These are phyloP conservation scores for Eupsilia transversa DNA, from an alignment of 2,888 invertebrate species.

Conservation along the genomic window DNA sequence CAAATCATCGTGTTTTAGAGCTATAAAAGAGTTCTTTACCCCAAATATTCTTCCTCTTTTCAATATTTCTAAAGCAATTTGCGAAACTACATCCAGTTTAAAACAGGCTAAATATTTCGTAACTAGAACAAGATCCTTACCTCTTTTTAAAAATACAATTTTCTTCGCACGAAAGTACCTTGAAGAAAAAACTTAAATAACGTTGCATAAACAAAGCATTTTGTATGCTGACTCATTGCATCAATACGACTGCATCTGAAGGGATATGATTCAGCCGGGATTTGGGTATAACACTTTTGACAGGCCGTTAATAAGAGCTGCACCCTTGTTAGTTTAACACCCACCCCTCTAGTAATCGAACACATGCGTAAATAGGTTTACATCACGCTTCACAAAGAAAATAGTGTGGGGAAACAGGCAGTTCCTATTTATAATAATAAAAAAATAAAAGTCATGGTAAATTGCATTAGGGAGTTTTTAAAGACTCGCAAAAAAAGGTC, in stretches of 20 bases:
- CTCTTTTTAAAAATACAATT: conserved; percentile 16
- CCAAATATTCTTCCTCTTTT: not conserved
- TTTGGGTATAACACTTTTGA: conserved; percentile 84
- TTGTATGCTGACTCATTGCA: conserved; percentile 60
- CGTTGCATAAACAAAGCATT: conserved; percentile 26
- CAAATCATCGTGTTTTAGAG: not conserved
- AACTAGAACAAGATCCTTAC: not conserved
- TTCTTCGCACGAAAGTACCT: not conserved
- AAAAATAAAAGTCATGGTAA: conserved; percentile 41
- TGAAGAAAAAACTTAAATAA: conserved; percentile 29
- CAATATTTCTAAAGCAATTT: not conserved
- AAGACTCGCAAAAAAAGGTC: conserved; percentile 8
- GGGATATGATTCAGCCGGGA: conserved; percentile 81
- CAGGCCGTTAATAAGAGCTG: conserved; percentile 87
- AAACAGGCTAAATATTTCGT: not conserved
- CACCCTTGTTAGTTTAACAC: conserved; percentile 88
- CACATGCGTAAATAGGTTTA: conserved; percentile 78
- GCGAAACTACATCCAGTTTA: not conserved
- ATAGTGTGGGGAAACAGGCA: conserved; percentile 52
- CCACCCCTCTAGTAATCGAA: conserved; percentile 80
- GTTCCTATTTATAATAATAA: conserved; percentile 40
- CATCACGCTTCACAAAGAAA: conserved; percentile 62
- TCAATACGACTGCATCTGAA: conserved; percentile 71
- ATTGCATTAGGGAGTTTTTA: conserved; percentile 25
- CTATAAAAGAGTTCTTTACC: not conserved